Base-by-base conservation (phyloP, 2,888 invertebrate genomes). In the Erynnis tages region DNA sequence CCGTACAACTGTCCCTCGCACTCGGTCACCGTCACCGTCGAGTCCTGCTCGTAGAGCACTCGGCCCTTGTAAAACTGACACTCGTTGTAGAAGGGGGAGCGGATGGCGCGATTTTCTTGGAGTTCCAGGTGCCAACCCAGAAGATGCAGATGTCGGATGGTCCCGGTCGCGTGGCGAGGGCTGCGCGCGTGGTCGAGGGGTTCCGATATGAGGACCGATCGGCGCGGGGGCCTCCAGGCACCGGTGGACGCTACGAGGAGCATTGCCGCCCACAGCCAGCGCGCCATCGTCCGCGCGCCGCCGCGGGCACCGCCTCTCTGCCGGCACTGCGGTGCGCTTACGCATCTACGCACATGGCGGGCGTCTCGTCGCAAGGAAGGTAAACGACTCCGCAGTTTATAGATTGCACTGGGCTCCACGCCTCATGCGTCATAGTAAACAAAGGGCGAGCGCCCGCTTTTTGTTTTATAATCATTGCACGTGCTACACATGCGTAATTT, bases 1-100 rank as follows among this genome's bases (percentile, higher is more conserved):
- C 91, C 91, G 55, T 91, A 91, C 55, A 91, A 73, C 60, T 88
- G 87, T 7, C 84, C 85, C 0, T 72, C 79, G 61, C 92, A 92
- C 43, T 91, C 85, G 1, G 91, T 91, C 48, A 92, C 76, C 1
- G 91, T 86, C 1, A 82, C 91, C 4, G 83, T 66, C 0, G 91
- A 91, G 4, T 68, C 65, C 8, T 73, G 69, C 47, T 85, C 83
- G 49, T 79, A 71, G 25, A 77, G 60, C n/a, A 89, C 79, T 14
- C 68, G 73, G 6, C 89, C 88, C 53, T 67, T 80, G 66, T 87
- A 88, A 62, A 87, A 89, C 61, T 77, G 73, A 60, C 88, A 88
- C 64, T 86, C 79, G 57, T 80, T 67, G 66, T 87, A 86, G 57
- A 78, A 80, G 0, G 88, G 89, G 1, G 88, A 84, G 19, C 84